A percentile compares a stretch with the other conserved stretches of the same genome.
phyloP scores from a whole-genome alignment of 2,888 invertebrate genomes.

The Tinea semifulvella region DNA sequence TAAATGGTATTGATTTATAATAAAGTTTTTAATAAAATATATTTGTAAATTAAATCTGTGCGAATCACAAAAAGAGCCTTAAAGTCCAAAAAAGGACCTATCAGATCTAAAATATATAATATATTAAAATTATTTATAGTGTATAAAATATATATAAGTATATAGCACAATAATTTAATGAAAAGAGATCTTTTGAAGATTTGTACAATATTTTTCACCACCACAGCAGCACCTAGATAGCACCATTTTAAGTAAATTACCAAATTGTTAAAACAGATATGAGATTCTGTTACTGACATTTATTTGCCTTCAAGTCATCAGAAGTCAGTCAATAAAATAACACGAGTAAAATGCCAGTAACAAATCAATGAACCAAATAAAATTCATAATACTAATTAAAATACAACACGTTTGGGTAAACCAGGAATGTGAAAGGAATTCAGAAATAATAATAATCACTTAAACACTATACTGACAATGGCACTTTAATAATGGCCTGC shows the following conservation, averaged over 20 bases:
- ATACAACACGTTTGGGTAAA: conserved; percentile 17
- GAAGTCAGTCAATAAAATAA: no score
- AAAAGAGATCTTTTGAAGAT: not conserved
- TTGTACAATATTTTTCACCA: conserved; percentile 23
- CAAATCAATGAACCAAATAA: no score
- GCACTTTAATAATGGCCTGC: conserved; percentile 65
- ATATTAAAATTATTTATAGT: conserved; percentile 41
- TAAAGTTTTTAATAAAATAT: conserved; percentile 1
- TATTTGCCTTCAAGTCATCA: no score
- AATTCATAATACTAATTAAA: no score
- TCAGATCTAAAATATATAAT: conserved; percentile 31
- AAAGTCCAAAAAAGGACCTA: conserved; percentile 26
- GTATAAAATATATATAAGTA: conserved; percentile 29
- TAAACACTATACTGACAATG: conserved; percentile 43
- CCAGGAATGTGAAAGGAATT: conserved; percentile 20
- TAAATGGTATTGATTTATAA: no score
- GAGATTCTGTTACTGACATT: no score
- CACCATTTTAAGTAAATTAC: conserved; percentile 32
- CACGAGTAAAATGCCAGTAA: no score
- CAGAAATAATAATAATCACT: not conserved
- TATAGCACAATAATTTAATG: conserved; percentile 37
- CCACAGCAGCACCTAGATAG: conserved; percentile 50
- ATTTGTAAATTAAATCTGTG: not conserved
- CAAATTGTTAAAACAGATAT: not conserved
- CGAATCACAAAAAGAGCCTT: conserved; percentile 4